Conservation (phyloP, 2,888 invertebrate genomes). For the Cephus runcator region DNA sequence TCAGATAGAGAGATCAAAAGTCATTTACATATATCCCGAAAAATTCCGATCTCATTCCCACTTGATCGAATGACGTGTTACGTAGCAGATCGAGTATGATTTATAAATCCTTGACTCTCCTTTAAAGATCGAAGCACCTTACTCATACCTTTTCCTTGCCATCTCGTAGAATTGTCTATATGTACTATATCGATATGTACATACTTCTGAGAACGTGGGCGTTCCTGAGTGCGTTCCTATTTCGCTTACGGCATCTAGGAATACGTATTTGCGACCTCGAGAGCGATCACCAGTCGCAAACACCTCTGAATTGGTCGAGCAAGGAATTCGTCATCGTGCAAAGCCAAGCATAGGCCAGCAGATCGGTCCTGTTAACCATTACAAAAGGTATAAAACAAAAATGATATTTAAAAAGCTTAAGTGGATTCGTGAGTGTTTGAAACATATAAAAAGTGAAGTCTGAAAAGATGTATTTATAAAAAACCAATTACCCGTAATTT, state of each 20-base stretch:
- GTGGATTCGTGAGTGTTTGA: background rate
- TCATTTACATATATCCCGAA: background rate
- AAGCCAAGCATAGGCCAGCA: background rate
- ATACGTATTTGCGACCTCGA: background rate
- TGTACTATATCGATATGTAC: background rate
- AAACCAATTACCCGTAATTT: background rate
- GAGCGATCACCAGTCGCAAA: background rate
- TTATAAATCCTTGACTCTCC: conserved; percentile 16
- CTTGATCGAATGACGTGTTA: background rate
- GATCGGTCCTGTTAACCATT: background rate
- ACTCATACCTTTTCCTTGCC: conserved; percentile 2
- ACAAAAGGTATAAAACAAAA: background rate
- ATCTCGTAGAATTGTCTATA: background rate
- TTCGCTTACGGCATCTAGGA: background rate
- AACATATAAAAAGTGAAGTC: background rate
- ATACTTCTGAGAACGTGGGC: background rate
- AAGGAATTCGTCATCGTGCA: background rate
- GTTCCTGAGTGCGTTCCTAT: conserved; percentile 4
- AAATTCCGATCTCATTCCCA: background rate
- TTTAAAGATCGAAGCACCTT: conserved; percentile 21
- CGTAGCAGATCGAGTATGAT: background rate
- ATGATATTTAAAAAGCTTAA: background rate
- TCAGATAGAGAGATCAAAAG: background rate
- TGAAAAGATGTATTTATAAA: background rate
- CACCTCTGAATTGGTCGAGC: background rate